Conservation (phyloP, 2,113 vertebrate species). For the Pterocles gutturalis region DNA sequence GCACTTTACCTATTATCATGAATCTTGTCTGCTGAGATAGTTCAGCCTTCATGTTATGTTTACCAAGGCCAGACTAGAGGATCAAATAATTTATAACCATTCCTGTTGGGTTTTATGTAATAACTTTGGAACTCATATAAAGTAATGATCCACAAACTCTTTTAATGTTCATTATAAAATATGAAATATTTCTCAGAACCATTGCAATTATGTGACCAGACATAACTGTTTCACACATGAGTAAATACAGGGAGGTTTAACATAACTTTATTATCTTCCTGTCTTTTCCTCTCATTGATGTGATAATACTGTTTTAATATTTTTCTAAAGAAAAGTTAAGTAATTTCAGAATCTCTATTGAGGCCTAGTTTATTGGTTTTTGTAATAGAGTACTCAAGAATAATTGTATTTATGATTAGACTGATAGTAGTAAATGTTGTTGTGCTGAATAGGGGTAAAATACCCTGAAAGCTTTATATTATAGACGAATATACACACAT, state of each 20-base stretch:
- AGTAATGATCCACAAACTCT: constrained; percentile 91
- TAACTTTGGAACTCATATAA: constrained; percentile 90
- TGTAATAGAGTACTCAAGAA: constrained; percentile 83
- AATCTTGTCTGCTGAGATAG: constrained; percentile 70
- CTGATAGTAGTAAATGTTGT: constrained; percentile 76
- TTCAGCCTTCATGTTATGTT: constrained; percentile 80
- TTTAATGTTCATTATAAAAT: constrained; percentile 92
- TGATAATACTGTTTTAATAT: constrained; percentile 87
- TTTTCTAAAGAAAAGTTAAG: constrained; percentile 86
- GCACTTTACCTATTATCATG: constrained; percentile 64
- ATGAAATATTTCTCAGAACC: constrained; percentile 88
- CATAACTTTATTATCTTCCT: constrained; percentile 88
- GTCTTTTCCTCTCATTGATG: constrained; percentile 86
- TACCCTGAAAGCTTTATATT: constrained; percentile 67
- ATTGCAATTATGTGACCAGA: constrained; percentile 88
- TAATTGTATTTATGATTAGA: constrained; percentile 84
- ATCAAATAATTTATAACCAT: constrained; percentile 85
- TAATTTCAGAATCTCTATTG: constrained; percentile 83
- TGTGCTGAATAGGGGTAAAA: constrained; percentile 68
- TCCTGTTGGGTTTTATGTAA: constrained; percentile 88
- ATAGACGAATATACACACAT: constrained; percentile 40
- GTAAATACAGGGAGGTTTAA: constrained; percentile 87
- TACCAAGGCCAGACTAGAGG: constrained; percentile 81
- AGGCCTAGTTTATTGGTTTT: constrained; percentile 83
- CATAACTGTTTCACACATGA: constrained; percentile 89